Evolutionary conservation across 2,113 vertebrate species (phyloP).

Genomic region (Archilochus colubris): DNA sequence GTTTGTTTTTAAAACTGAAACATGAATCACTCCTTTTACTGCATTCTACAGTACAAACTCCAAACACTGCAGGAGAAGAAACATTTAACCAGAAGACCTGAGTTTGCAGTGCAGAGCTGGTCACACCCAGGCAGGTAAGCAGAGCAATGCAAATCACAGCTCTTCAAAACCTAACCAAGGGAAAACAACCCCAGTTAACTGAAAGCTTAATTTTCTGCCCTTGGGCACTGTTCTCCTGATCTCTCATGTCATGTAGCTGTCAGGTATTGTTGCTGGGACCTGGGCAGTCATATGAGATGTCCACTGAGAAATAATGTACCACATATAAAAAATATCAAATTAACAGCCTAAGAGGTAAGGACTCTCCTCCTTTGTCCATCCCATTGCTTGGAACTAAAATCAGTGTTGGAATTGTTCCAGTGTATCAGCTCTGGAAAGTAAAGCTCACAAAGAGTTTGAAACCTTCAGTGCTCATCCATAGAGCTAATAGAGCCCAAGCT

Average conservation of each 20-base stretch:
- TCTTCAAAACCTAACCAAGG: not conserved
- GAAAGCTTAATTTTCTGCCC: conserved; percentile 1
- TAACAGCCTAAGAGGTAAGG: not conserved
- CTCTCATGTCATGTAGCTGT: not conserved
- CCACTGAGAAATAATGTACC: not conserved
- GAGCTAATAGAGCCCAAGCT: not conserved
- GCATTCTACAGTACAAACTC: conserved; percentile 29
- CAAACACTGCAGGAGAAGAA: not conserved
- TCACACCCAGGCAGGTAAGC: not conserved
- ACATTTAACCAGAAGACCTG: not conserved
- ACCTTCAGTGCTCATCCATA: not conserved
- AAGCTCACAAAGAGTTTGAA: not conserved
- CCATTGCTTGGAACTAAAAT: not conserved
- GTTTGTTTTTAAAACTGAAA: not conserved
- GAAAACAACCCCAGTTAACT: not conserved
- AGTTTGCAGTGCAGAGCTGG: not conserved
- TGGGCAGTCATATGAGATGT: not conserved
- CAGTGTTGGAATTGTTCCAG: not conserved
- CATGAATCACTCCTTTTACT: conserved; percentile 46
- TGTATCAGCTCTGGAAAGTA: not conserved
- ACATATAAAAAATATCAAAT: not conserved
- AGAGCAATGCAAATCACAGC: not conserved
- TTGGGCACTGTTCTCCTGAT: rapidly evolving
- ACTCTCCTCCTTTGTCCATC: not conserved
- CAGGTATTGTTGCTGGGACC: not conserved